phyloP scores from a whole-genome alignment of 2,888 invertebrate species.

The Gisinianus flammeolus region DNA sequence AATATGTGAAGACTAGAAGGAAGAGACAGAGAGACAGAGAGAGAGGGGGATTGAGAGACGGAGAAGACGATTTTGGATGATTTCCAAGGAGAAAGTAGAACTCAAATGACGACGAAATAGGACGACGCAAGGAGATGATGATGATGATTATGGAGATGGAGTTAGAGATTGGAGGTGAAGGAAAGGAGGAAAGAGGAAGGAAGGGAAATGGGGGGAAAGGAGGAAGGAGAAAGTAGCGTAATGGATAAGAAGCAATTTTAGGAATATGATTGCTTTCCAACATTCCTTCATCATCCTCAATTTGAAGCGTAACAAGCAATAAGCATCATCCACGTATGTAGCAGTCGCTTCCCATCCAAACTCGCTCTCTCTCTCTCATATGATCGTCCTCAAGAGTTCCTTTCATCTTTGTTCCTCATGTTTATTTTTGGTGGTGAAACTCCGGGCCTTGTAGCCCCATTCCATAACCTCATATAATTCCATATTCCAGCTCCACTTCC shows the following conservation, averaged over 20 bases:
- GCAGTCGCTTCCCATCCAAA: background rate
- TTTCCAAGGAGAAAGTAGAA: background rate
- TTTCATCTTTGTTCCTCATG: background rate
- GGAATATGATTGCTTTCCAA: background rate
- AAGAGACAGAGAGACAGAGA: background rate
- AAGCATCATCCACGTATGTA: constrained; percentile 1
- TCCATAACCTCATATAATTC: background rate
- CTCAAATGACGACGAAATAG: no score
- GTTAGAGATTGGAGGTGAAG: background rate
- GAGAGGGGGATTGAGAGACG: background rate
- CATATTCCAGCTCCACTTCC: no score
- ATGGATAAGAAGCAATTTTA: background rate
- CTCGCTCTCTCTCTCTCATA: background rate
- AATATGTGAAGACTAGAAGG: background rate
- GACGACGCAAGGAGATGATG: no score
- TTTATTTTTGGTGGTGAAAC: background rate
- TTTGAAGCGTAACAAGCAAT: constrained; percentile 7
- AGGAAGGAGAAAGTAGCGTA: background rate
- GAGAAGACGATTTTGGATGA: background rate
- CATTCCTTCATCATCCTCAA: constrained; percentile 12
- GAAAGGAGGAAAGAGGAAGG: background rate
- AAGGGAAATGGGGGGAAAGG: background rate
- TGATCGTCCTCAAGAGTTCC: no score
- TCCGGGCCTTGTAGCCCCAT: no score
- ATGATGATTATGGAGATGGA: background rate